phyloP scores from a whole-genome alignment of 1,140 invertebrate genomes.

The Eueides isabella region DNA sequence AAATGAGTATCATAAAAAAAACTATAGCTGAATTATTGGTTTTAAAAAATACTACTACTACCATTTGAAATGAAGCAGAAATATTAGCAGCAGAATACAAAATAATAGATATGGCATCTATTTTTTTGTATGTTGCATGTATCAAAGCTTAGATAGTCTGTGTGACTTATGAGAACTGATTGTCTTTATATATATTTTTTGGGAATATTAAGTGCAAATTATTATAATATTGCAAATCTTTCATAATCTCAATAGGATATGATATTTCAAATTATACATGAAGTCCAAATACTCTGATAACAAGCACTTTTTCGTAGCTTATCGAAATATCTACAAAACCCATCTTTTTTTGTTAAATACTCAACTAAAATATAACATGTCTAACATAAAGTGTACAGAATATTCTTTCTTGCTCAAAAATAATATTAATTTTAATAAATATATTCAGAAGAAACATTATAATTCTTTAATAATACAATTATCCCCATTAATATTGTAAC shows the following conservation, averaged over 20 bases:
- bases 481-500: background rate
- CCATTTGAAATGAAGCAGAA: background rate
- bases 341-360: background rate
- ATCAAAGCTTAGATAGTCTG: background rate
- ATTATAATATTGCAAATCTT: background rate
- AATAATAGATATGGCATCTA: background rate
- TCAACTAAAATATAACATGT: background rate
- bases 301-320: background rate
- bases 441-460: background rate
- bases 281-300: background rate
- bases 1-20: background rate
- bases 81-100: background rate
- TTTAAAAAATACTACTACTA: background rate
- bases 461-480: background rate
- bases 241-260: background rate
- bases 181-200: background rate
- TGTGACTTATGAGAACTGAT: background rate
- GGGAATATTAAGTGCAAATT: too few relatives aligned
- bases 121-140: background rate
- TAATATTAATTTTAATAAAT: conserved; percentile 10
- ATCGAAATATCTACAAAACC: background rate
- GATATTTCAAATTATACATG: conserved; percentile 1
- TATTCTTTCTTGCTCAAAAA: background rate
- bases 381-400: background rate
- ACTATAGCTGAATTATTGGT: background rate